Evolutionary conservation across 2,888 invertebrate species (phyloP).

Genomic region (Biston betularia): DNA sequence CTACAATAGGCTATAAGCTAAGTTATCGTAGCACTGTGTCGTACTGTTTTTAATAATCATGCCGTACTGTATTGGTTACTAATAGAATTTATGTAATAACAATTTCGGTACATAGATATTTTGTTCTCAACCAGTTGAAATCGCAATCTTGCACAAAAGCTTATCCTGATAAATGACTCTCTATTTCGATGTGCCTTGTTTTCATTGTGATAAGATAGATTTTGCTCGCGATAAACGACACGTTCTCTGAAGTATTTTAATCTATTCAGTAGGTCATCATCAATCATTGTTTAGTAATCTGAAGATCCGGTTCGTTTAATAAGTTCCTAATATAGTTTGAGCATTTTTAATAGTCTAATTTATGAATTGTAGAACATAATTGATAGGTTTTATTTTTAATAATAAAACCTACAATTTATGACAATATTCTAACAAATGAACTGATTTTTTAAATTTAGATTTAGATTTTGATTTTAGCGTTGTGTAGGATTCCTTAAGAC

Average conservation of each 20-base stretch:
- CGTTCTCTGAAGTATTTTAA: slow-evolving; percentile 28
- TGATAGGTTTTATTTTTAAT: slow-evolving; percentile 14
- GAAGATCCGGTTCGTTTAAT: slow-evolving; percentile 33
- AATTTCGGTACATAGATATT: not conserved
- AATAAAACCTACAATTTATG: too few species aligned
- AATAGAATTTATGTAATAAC: not conserved
- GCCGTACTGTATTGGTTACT: too few species aligned
- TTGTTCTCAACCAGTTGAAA: slow-evolving; percentile 3
- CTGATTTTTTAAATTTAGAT: too few species aligned
- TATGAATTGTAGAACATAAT: slow-evolving; percentile 14
- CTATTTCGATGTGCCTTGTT: slow-evolving; percentile 20
- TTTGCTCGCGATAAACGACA: slow-evolving; percentile 21
- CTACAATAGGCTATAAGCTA: too few species aligned
- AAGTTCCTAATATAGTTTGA: slow-evolving; percentile 27
- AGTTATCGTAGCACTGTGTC: too few species aligned
- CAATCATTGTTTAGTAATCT: slow-evolving; percentile 42
- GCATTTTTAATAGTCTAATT: slow-evolving; percentile 24
- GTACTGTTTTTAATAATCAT: too few species aligned
- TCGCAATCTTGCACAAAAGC: slow-evolving; percentile 5
- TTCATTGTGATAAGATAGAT: slow-evolving; percentile 14
- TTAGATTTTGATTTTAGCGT: too few species aligned
- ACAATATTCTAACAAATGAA: too few species aligned
- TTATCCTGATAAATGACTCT: slow-evolving; percentile 36
- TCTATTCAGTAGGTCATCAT: slow-evolving; percentile 36
- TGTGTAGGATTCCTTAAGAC: too few species aligned